Base-by-base conservation (phyloP, 2,888 invertebrate genomes). In the Labia minor region DNA sequence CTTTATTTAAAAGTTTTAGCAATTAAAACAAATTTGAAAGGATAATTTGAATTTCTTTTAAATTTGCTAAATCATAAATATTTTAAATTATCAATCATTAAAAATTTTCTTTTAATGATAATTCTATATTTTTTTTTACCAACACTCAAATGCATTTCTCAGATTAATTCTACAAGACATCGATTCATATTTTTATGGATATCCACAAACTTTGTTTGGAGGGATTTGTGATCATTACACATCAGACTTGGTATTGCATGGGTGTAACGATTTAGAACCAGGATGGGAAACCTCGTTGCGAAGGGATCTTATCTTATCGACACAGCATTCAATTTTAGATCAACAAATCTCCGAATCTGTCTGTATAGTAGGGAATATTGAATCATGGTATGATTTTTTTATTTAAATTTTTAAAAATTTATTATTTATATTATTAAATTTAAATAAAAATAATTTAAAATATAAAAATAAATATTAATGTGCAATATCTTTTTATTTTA, bases 341-440 rank as follows among this genome's bases (percentile, higher is more conserved):
- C 86, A 87, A 72, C 82, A 87, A 37, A 83, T 89, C 0, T 81
- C 86, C 65, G 92, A 92, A 77, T 86, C 92, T 65, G 82, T 92
- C 61, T 92, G 91, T 70, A 87, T 95, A 70, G 81, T 94, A 33
- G 94, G 90, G 0, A 86, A 90, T 74, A 83, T 85, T 70, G 87
- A 89, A 73, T 87, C 85, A 65, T 94, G 93, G 92, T 90, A 80
- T 76, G 79, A 78, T 26, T 62, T 62, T 65, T 37, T 18, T 64
- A 61, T 21, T 62, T 66, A 1, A 19, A 49, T 20, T 67, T 2
- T 37, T 65, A 67, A 20, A 64, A 62, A 26, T 68, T 66, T 6
- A 64, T 19, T 11, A 62, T 64, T 33, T 68, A 63, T 62, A 8
- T 8, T 33, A 33, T 8, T 8, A 33, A 33, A 33, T 8, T 8